Conservation (phyloP, 2,797 vertebrate species). For the Macrochelys suwanniensis region DNA sequence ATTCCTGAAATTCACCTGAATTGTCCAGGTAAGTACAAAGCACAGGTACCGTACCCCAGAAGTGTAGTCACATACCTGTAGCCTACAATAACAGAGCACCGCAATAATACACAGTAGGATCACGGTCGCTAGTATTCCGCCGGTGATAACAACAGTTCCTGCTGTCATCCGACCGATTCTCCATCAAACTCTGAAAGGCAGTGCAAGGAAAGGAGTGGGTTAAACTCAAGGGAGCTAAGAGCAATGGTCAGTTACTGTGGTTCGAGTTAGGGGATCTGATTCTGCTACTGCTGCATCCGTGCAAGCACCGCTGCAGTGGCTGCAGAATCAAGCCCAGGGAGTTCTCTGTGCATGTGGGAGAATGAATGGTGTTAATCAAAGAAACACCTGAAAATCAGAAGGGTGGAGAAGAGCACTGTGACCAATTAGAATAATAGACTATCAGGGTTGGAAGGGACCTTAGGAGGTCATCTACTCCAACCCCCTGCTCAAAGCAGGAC, state of each 20-base stretch:
- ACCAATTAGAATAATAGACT: too few species aligned
- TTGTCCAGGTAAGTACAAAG: background rate
- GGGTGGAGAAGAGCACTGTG: background rate
- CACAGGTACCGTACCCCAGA: background rate
- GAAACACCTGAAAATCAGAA: background rate
- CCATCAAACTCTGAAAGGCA: slow-evolving; percentile 93
- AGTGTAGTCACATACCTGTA: slow-evolving; percentile 87
- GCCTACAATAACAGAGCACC: slow-evolving; percentile 98
- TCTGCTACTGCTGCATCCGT: background rate
- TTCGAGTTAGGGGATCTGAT: background rate
- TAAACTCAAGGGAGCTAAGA: background rate
- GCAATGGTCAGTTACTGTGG: background rate
- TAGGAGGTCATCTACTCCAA: too few species aligned
- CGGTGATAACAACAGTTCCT: slow-evolving; percentile 99
- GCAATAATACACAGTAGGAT: slow-evolving; percentile 98
- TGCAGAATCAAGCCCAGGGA: background rate
- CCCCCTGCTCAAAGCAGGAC: too few species aligned
- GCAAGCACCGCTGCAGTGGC: background rate
- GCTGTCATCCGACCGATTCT: slow-evolving; percentile 99
- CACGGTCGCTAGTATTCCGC: slow-evolving; percentile 98
- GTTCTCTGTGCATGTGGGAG: background rate
- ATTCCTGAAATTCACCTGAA: background rate
- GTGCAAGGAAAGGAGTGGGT: background rate
- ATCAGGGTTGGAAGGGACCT: too few species aligned
- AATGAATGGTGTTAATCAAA: background rate